These are phyloP conservation scores for Drosophila santomea DNA, from an alignment of 1,140 invertebrate species.

Conservation along the genomic window DNA sequence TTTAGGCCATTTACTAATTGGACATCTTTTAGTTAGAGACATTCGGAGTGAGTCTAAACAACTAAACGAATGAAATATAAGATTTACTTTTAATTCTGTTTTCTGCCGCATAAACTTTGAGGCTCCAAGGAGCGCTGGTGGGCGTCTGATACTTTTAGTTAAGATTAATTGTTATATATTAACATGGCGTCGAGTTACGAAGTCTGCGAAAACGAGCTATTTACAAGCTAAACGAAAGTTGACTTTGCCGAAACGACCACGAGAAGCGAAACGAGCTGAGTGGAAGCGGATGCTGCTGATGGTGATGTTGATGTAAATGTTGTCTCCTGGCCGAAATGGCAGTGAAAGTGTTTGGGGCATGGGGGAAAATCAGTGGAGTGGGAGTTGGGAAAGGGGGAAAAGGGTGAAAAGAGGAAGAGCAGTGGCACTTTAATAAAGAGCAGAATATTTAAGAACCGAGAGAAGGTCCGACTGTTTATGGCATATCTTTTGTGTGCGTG, in stretches of 20 bases:
- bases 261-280: constrained; percentile 32
- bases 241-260: constrained; percentile 72
- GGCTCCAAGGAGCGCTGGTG: constrained; percentile 15
- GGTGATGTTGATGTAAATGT: constrained; percentile 51
- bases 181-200: constrained; percentile 83
- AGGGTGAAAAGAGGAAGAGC: background rate
- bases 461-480: constrained; percentile 38
- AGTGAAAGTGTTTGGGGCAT: constrained; percentile 41
- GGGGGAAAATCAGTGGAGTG: background rate
- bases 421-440: constrained; percentile 48
- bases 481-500: constrained; percentile 54
- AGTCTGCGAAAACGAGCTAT: constrained; percentile 84
- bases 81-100: background rate
- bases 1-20: no score
- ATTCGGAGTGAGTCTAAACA: no score
- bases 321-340: constrained; percentile 29
- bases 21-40: no score
- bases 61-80: no score
- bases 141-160: constrained; percentile 77
- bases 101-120: constrained; percentile 21
- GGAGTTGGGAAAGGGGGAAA: background rate
- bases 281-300: constrained; percentile 36
- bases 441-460: constrained; percentile 58
- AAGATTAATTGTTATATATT: constrained; percentile 84
- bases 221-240: constrained; percentile 84